Evolutionary conservation across 2,797 vertebrate genomes (phyloP).

Genomic region (Novumbra hubbsi): DNA sequence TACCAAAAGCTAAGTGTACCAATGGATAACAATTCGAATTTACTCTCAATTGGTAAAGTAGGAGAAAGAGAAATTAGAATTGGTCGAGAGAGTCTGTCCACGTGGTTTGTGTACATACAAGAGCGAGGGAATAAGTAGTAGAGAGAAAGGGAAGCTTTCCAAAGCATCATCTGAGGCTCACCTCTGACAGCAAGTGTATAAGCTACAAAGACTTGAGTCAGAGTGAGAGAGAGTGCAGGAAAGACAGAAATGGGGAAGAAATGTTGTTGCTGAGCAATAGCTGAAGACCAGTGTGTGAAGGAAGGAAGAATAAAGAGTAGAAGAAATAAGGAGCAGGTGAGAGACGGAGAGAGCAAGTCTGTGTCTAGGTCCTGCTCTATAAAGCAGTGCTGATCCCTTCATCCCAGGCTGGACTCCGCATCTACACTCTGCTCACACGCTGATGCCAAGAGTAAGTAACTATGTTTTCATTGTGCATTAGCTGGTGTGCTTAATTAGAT

Average conservation of each 20-base stretch:
- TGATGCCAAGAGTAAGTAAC: conserved; percentile 52
- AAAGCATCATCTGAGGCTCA: background rate
- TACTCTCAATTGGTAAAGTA: too few species aligned
- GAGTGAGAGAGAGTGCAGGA: conserved; percentile 18
- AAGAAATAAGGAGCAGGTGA: conserved; percentile 16
- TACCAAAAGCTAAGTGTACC: too few species aligned
- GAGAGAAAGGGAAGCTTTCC: conserved; percentile 7
- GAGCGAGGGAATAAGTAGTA: background rate
- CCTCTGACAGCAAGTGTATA: background rate
- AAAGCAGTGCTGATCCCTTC: conserved; percentile 30
- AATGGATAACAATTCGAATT: too few species aligned
- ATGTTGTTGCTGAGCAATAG: conserved; percentile 14
- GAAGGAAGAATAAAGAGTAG: background rate
- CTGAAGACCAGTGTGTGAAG: conserved; percentile 9
- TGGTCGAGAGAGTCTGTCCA: too few species aligned
- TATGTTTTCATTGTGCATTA: conserved; percentile 68
- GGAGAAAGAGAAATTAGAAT: too few species aligned
- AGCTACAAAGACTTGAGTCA: background rate
- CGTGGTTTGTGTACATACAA: too few species aligned
- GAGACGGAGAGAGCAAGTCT: conserved; percentile 8
- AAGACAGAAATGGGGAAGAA: conserved; percentile 15
- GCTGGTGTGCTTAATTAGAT: conserved; percentile 63
- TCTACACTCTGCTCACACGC: conserved; percentile 17
- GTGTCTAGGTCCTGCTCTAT: conserved; percentile 10
- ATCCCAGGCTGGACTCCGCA: conserved; percentile 21